Evolutionary conservation across 2,888 invertebrate species (phyloP).

Genomic region (Byasa hedistus): DNA sequence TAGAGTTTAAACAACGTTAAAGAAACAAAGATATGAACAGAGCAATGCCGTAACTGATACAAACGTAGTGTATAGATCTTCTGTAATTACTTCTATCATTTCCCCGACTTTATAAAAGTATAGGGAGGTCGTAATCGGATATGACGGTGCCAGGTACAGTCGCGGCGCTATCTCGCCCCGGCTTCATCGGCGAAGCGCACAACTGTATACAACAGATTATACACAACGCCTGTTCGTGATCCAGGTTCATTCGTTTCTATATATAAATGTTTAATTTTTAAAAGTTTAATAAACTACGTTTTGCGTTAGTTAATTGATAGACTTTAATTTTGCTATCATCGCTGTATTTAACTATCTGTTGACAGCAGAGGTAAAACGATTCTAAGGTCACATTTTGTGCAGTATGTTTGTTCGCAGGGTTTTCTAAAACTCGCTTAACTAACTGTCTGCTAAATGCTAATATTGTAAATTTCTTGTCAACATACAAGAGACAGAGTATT

Average conservation of each 20-base stretch:
- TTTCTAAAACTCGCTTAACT: too few relatives aligned
- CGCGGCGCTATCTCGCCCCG: slow-evolving; percentile 33
- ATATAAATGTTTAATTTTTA: not conserved
- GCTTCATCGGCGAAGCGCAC: slow-evolving; percentile 25
- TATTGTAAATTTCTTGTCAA: too few relatives aligned
- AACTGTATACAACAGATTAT: slow-evolving; percentile 21
- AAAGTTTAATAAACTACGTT: not conserved
- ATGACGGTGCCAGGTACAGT: slow-evolving; percentile 36
- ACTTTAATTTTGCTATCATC: not conserved
- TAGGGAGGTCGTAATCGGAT: slow-evolving; percentile 7
- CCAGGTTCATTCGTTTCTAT: slow-evolving; percentile 33
- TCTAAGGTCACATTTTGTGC: too few relatives aligned
- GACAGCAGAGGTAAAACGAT: too few relatives aligned
- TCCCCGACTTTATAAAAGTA: slow-evolving; percentile 12
- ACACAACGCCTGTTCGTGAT: slow-evolving; percentile 31
- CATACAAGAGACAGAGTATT: too few relatives aligned
- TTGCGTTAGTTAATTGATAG: not conserved
- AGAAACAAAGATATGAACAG: too few relatives aligned
- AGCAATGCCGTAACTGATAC: slow-evolving; percentile 1
- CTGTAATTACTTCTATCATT: slow-evolving; percentile 21
- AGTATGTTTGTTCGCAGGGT: too few relatives aligned
- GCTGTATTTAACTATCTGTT: too few relatives aligned
- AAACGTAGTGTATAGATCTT: slow-evolving; percentile 8
- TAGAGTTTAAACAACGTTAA: too few relatives aligned
- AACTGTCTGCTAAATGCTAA: too few relatives aligned